A percentile compares a stretch with the other conserved stretches of the same genome.
phyloP scores from a whole-genome alignment of 2,113 vertebrate species.

The Spilogale gracilis region DNA sequence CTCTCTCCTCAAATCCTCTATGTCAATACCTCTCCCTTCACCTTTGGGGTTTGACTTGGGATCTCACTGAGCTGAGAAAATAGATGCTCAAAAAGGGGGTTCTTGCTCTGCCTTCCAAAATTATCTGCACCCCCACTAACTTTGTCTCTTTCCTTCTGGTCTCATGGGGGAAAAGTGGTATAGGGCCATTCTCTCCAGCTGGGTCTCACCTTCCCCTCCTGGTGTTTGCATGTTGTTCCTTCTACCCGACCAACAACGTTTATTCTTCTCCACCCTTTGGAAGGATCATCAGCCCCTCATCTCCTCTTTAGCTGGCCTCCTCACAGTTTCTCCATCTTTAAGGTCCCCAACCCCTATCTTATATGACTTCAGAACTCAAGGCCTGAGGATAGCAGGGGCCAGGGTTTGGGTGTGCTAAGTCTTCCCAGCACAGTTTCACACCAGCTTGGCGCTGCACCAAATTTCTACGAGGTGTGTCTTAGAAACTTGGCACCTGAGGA shows the following conservation, averaged over 20 bases:
- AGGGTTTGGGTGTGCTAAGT: background rate
- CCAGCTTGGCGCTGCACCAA: background rate
- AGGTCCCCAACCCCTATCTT: background rate
- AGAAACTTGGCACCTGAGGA: constrained; percentile 31
- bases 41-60: background rate
- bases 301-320: background rate
- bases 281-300: background rate
- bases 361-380: background rate
- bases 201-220: background rate
- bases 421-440: background rate
- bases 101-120: background rate
- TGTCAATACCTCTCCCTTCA: background rate
- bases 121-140: background rate
- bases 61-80: background rate
- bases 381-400: background rate
- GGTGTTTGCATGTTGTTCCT: background rate
- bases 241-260: background rate
- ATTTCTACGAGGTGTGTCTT: background rate
- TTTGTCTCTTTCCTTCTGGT: background rate
- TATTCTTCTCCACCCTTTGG: background rate
- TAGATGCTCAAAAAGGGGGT: background rate
- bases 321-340: background rate
- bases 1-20: background rate
- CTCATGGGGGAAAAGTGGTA: background rate
- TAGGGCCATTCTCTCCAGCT: background rate